Conservation (phyloP, 2,888 invertebrate species). For the Netelia melanura region DNA sequence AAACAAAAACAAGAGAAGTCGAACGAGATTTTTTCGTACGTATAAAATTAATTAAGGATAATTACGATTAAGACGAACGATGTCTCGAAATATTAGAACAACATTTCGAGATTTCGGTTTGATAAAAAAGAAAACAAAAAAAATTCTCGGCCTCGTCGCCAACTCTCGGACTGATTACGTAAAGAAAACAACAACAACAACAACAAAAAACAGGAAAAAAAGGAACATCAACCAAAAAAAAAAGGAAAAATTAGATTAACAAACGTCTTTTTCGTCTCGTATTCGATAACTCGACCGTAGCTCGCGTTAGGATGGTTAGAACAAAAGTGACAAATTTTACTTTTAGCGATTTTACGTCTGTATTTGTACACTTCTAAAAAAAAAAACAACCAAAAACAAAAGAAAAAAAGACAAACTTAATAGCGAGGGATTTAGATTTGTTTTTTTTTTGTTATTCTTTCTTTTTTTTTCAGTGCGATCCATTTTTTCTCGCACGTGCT, state of each 20-base stretch:
- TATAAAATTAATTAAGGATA: conserved; percentile 22
- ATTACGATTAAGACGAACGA: background rate
- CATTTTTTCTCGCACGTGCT: conserved; percentile 33
- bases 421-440: conserved; percentile 42
- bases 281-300: conserved; percentile 3
- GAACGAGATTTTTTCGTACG: conserved; percentile 7
- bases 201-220: conserved; percentile 25
- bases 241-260: conserved; percentile 43
- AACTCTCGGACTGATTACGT: conserved; percentile 70
- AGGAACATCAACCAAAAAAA: background rate
- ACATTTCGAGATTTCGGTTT: conserved; percentile 21
- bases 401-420: background rate
- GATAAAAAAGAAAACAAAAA: conserved; percentile 35
- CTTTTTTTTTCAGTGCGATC: background rate
- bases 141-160: conserved; percentile 66
- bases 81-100: background rate
- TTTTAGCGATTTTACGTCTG: conserved; percentile 33
- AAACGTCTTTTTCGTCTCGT: conserved; percentile 13
- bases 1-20: conserved; percentile 1
- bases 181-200: conserved; percentile 50
- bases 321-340: conserved; percentile 21
- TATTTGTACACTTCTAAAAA: conserved; percentile 46
- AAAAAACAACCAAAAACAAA: background rate
- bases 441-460: no score
- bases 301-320: background rate